Percentiles rank a stretch among this genome's conserved stretches.
phyloP scores from a whole-genome alignment of 2,113 vertebrate species.

The Chaetodon trifascialis region DNA sequence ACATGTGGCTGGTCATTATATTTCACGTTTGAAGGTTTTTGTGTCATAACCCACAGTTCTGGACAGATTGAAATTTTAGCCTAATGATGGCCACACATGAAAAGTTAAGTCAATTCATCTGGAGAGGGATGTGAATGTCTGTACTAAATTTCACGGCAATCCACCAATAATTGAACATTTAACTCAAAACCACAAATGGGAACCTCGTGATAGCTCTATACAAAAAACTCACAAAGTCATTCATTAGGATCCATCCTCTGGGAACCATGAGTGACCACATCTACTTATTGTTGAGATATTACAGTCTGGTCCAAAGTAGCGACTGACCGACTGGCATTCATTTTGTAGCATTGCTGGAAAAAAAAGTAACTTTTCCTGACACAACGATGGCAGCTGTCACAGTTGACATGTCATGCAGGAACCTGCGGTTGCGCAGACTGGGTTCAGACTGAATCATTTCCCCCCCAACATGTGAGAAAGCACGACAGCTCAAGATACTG shows the following conservation, averaged over 20 bases:
- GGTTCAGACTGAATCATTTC: background rate
- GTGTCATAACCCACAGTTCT: background rate
- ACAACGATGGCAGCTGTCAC: background rate
- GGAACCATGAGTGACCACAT: background rate
- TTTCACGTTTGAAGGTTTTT: background rate
- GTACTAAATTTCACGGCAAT: no score
- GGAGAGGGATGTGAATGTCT: no score
- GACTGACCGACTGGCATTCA: background rate
- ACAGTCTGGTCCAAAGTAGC: background rate
- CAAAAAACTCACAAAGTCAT: no score
- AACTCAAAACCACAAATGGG: no score
- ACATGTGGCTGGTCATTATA: no score
- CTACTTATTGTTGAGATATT: background rate
- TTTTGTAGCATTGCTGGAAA: background rate
- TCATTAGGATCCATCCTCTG: background rate
- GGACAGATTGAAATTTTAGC: background rate
- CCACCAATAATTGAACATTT: no score
- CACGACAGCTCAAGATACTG: background rate
- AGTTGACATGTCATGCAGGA: conserved; percentile 1
- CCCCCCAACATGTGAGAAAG: background rate
- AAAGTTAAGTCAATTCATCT: background rate
- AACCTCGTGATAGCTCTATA: no score
- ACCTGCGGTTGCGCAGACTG: background rate
- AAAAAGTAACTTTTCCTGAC: background rate
- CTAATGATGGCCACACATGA: background rate